Evolutionary conservation across 2,113 vertebrate genomes (phyloP).

Genomic region (Cairina moschata): DNA sequence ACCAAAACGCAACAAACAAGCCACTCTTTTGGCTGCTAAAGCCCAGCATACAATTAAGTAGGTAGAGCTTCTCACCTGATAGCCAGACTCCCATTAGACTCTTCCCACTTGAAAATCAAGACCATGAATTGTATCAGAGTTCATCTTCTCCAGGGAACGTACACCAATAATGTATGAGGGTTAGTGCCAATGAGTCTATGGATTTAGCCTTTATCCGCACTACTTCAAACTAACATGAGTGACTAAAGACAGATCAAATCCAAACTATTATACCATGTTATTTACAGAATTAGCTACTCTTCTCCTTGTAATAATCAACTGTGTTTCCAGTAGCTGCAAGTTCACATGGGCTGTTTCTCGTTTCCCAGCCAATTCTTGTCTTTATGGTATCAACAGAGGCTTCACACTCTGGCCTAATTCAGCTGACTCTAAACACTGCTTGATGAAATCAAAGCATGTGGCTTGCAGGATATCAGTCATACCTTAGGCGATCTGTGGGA

Average conservation of each 20-base stretch:
- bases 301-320: not conserved
- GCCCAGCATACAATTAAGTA: not conserved
- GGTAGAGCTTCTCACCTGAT: not conserved
- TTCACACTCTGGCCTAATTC: not conserved
- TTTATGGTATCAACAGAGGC: not conserved
- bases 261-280: not conserved
- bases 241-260: not conserved
- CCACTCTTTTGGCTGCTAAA: not conserved
- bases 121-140: not conserved
- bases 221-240: not conserved
- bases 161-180: not conserved
- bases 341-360: not conserved
- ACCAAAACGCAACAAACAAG: not conserved
- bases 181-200: not conserved
- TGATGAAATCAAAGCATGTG: not conserved
- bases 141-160: not conserved
- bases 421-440: not conserved
- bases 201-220: not conserved
- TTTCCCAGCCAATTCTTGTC: not conserved
- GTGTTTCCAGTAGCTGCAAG: not conserved
- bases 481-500: not conserved
- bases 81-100: not conserved
- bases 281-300: not conserved
- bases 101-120: slow-evolving; percentile 23
- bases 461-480: not conserved